phyloP scores from a whole-genome alignment of 2,113 vertebrate species.

The Pleuronectes platessa region DNA sequence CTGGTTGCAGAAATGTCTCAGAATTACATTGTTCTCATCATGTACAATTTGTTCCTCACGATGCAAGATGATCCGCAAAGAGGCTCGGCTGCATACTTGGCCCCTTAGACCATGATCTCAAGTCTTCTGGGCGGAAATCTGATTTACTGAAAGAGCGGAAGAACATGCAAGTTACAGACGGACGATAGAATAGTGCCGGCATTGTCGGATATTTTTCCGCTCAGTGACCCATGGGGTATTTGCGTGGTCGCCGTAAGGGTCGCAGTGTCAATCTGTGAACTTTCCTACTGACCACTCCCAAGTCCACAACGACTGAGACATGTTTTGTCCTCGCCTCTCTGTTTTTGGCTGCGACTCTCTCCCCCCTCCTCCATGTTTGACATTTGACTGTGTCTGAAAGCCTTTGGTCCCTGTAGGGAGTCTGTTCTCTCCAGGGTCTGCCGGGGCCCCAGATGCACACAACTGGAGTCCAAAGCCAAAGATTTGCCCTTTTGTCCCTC shows the following conservation, averaged over 20 bases:
- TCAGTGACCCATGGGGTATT: constrained; percentile 48
- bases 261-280: constrained; percentile 30
- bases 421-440: constrained; percentile 25
- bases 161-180: not conserved
- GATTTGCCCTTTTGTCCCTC: constrained; percentile 61
- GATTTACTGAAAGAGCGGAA: not conserved
- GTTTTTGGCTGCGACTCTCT: constrained; percentile 22
- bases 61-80: constrained; percentile 23
- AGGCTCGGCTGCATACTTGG: constrained; percentile 23
- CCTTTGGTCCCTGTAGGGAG: constrained; percentile 58
- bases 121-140: not conserved
- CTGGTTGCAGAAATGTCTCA: not conserved
- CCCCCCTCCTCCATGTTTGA: constrained; percentile 55
- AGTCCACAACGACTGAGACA: constrained; percentile 43
- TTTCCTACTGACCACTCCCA: constrained; percentile 43
- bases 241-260: constrained; percentile 56
- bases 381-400: constrained; percentile 68
- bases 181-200: not conserved
- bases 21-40: constrained; percentile 8
- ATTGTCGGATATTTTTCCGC: constrained; percentile 3
- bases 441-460: constrained; percentile 57
- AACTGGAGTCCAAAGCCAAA: constrained; percentile 60
- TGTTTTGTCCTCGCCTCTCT: constrained; percentile 56
- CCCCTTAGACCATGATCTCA: constrained; percentile 1
- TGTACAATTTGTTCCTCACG: not conserved